These are phyloP conservation scores for Sarcophilus harrisii DNA, from an alignment of 2,797 vertebrate genomes.

Conservation along the genomic window DNA sequence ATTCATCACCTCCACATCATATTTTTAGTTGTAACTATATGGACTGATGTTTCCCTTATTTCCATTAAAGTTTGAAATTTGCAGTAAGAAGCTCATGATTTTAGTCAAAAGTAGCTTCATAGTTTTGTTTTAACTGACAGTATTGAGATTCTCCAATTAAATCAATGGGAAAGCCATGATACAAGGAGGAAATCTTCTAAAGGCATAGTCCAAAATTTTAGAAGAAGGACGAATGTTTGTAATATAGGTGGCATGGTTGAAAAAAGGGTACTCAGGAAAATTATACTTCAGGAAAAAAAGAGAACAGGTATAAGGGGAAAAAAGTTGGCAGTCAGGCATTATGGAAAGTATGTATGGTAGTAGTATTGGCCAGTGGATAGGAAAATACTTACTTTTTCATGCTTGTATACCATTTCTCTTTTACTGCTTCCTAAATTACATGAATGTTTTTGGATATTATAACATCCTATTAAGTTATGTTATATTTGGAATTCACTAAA, in stretches of 20 bases:
- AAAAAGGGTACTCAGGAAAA: not conserved
- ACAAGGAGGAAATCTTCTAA: not conserved
- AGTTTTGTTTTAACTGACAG: not conserved
- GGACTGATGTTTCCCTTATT: not conserved
- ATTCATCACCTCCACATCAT: not conserved
- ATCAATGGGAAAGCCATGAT: not conserved
- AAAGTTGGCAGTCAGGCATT: not conserved
- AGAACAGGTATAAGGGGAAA: not conserved
- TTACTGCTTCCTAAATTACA: not conserved
- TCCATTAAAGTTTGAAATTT: not conserved
- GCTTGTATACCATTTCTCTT: not conserved
- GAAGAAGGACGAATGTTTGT: not conserved
- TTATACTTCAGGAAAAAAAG: not conserved
- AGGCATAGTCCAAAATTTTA: not conserved
- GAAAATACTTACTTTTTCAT: not conserved
- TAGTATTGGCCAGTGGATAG: not conserved
- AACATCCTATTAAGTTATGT: not conserved
- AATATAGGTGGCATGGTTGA: not conserved
- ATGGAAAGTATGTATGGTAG: not conserved
- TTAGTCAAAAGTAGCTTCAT: not conserved
- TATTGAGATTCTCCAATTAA: not conserved
- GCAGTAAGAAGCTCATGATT: not conserved
- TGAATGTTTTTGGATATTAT: not conserved
- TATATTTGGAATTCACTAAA: not conserved
- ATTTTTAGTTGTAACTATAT: not conserved